phyloP scores from a whole-genome alignment of 2,113 vertebrate genomes.

The Numida meleagris region DNA sequence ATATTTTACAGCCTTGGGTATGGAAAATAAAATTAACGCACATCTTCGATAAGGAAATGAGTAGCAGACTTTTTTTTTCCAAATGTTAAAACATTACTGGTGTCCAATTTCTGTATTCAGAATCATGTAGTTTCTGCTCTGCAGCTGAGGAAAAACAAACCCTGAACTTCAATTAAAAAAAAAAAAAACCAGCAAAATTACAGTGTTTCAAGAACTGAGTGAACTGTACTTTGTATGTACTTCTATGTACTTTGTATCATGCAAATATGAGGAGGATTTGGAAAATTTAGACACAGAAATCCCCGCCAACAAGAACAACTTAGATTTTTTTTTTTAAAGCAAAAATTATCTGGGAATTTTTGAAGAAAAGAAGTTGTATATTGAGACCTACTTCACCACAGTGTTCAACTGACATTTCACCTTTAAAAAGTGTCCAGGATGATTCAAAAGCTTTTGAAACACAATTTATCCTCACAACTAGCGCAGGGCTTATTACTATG shows the following conservation, averaged over 20 bases:
- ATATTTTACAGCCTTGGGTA: constrained; percentile 56
- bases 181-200: constrained; percentile 34
- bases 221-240: background rate
- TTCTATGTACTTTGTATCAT: background rate
- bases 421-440: constrained; percentile 43
- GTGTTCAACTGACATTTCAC: constrained; percentile 52
- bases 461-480: constrained; percentile 59
- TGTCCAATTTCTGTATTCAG: constrained; percentile 71
- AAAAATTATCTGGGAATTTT: background rate
- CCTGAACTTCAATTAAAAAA: constrained; percentile 64
- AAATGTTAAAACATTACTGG: constrained; percentile 58
- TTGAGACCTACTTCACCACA: background rate
- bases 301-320: background rate
- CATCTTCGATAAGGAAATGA: constrained; percentile 70
- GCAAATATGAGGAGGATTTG: constrained; percentile 41
- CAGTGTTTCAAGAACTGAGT: constrained; percentile 28
- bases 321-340: background rate
- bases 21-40: constrained; percentile 46
- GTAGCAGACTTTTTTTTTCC: constrained; percentile 46
- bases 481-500: constrained; percentile 60
- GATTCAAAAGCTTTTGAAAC: constrained; percentile 63
- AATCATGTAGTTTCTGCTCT: constrained; percentile 62
- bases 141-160: constrained; percentile 63
- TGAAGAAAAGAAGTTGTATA: background rate
- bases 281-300: background rate